These are phyloP conservation scores for Pseudocheirus occidentalis DNA, from an alignment of 2,797 vertebrate species.

Conservation along the genomic window DNA sequence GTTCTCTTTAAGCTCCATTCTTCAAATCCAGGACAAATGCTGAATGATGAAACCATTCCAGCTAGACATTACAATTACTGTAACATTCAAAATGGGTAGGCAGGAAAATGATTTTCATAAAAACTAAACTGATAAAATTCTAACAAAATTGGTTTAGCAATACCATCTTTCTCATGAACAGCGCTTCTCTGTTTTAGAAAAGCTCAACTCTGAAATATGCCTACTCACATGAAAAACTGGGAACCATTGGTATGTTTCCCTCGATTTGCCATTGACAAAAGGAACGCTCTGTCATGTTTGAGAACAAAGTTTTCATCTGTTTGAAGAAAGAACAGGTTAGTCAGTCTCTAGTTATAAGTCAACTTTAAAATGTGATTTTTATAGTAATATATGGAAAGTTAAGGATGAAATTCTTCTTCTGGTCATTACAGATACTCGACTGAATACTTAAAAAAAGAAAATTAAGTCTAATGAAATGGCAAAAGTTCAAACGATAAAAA, in stretches of 20 bases:
- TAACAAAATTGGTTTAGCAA: conserved; percentile 67
- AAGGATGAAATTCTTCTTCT: conserved; percentile 82
- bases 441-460: conserved; percentile 70
- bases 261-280: conserved; percentile 99
- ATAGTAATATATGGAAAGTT: conserved; percentile 79
- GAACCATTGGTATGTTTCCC: conserved; percentile 99
- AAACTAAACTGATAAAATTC: conserved; percentile 14
- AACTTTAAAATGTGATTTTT: conserved; percentile 63
- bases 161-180: conserved; percentile 87
- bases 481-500: conserved; percentile 67
- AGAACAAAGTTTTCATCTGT: conserved; percentile 99
- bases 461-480: conserved; percentile 65
- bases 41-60: neutral
- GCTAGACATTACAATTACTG: neutral
- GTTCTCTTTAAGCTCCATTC: conserved; percentile 12
- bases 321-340: conserved; percentile 85
- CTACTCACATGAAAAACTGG: conserved; percentile 99
- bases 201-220: conserved; percentile 72
- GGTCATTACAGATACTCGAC: conserved; percentile 77
- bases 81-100: neutral
- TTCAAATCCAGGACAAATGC: conserved; percentile 45
- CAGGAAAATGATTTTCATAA: neutral
- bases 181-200: conserved; percentile 85
- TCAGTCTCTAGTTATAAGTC: conserved; percentile 79
- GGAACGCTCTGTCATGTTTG: conserved; percentile 99